phyloP scores from a whole-genome alignment of 92 coral and sea anemone species.

The Virgularia gustaviana region DNA sequence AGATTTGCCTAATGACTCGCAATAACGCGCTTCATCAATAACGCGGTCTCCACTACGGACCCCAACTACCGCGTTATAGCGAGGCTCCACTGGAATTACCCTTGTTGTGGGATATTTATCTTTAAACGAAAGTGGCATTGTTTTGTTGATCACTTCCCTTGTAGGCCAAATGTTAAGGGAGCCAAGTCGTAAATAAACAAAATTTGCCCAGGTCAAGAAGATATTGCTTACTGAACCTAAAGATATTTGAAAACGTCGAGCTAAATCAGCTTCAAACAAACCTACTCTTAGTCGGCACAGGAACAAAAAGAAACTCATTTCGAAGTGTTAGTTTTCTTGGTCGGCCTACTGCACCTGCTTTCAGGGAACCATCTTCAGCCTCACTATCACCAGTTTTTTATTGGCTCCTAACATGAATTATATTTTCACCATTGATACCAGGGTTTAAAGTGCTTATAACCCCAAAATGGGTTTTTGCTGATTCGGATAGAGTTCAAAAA shows the following conservation, averaged over 20 bases:
- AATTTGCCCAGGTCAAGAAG: conserved; percentile 47
- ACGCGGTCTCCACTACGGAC: too few relatives aligned
- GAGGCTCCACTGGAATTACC: conserved; percentile 31
- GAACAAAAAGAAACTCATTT: conserved; percentile 41
- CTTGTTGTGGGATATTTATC: conserved; percentile 21
- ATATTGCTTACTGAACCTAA: conserved; percentile 35
- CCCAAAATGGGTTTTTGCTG: too few relatives aligned
- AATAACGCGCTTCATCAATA: too few relatives aligned
- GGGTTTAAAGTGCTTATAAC: neutral
- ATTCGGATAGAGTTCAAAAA: too few relatives aligned
- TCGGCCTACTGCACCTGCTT: too few relatives aligned
- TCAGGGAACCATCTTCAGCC: too few relatives aligned
- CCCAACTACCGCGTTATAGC: neutral
- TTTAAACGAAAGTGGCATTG: conserved; percentile 38
- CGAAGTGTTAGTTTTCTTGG: too few relatives aligned
- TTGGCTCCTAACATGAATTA: neutral
- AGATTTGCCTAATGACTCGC: too few relatives aligned
- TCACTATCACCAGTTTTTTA: too few relatives aligned
- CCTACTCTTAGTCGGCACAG: conserved; percentile 28
- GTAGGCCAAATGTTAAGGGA: conserved; percentile 47
- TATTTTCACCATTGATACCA: neutral
- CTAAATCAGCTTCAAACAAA: conserved; percentile 37
- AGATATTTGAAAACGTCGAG: conserved; percentile 40
- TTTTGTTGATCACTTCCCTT: conserved; percentile 26
- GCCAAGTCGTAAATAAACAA: conserved; percentile 35